Evolutionary conservation across 2,888 invertebrate genomes (phyloP), one percentile per base, ranked within the genome.

Genomic region (Parnassius glacialis): DNA sequence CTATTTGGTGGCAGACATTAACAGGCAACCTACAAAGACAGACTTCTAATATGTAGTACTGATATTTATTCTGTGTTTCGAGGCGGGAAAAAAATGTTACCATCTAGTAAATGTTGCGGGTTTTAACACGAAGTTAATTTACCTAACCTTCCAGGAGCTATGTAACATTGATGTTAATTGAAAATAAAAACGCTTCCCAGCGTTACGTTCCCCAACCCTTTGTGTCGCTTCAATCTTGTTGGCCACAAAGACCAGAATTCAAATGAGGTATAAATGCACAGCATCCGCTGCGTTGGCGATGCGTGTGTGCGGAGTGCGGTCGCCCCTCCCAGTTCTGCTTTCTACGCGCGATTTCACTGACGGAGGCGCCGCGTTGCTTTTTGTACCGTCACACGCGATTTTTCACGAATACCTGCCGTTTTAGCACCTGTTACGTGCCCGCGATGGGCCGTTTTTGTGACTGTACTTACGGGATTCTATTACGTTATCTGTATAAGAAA

Each of bases 271-370:
- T 74, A 74, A 78, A 70, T 75, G 61, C 69, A 74, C 70, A 73
- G 65, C 57, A 52, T 50, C 56, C 45, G 71, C 70, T 75, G 68
- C 67, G 70, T 74, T 78, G 73, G 75, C 69, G 71, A 76, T 84
- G 84, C 82, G 82, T 83, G 83, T 75, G 74, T 62, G 52, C 25
- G 74, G 72, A 51, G 73, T 65, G 64, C 70, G 67, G 10, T 11
- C 70, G 82, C 84, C 84, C 87, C 86, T 81, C 83, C 84, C 79
- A 83, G 87, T 86, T 90, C 88, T 90, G 91, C 91, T 90, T 91
- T 91, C 91, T 91, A 85, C 84, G 88, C 85, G 87, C 89, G 88
- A 89, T 91, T 91, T 90, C 90, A 88, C 91, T 85, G 81, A 73
- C 78, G 70, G 52, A 68, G 71, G 75, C 78, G 79, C 72, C 79